Evolutionary conservation across 2,113 vertebrate species (phyloP).

Genomic region (Psilopsiagon aurifrons): DNA sequence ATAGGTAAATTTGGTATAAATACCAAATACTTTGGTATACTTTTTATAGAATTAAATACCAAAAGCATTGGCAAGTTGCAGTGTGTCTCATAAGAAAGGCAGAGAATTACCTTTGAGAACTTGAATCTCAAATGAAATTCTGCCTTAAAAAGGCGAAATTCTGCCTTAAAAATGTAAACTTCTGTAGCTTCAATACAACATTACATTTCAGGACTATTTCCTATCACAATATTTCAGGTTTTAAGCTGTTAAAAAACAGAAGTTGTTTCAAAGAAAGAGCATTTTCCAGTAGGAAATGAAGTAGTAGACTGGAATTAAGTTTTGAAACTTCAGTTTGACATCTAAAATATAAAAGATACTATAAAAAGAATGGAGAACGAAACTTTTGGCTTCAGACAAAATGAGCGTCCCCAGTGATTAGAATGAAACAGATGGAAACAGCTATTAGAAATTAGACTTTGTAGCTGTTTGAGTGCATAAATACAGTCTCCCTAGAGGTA

Average conservation of each 20-base stretch:
- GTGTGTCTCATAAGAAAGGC: neutral
- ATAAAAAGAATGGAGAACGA: neutral
- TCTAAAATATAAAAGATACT: neutral
- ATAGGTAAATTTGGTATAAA: too few relatives aligned
- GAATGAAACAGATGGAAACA: constrained; percentile 26
- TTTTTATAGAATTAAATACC: neutral
- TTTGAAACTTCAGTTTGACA: neutral
- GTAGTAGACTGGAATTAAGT: neutral
- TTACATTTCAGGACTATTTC: neutral
- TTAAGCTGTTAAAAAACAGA: neutral
- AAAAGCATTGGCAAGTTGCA: neutral
- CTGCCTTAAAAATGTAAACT: neutral
- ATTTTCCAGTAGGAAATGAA: neutral
- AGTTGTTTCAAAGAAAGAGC: neutral
- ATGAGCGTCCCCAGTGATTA: constrained; percentile 33
- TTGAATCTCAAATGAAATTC: neutral
- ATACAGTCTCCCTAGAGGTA: neutral
- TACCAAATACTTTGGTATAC: too few relatives aligned
- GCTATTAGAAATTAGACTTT: constrained; percentile 47
- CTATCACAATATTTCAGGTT: neutral
- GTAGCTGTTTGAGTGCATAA: constrained; percentile 37
- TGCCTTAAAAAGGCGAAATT: neutral
- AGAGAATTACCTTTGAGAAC: neutral
- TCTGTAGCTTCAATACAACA: neutral
- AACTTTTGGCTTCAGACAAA: neutral